Conservation (phyloP, 2,113 vertebrate species). For the Ptychochromis oligacanthus region DNA sequence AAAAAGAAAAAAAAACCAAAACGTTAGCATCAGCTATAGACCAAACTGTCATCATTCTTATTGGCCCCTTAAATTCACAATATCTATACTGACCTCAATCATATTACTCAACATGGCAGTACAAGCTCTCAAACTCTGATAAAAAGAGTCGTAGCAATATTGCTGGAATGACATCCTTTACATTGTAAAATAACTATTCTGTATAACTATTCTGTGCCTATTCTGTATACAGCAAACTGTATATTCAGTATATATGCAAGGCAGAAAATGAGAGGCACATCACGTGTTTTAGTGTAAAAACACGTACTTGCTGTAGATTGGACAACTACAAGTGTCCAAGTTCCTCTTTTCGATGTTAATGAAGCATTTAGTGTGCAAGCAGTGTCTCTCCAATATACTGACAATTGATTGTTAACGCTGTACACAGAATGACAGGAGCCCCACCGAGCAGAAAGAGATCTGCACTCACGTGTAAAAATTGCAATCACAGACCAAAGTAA, state of each 20-base stretch:
- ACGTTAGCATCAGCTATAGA: too few species aligned
- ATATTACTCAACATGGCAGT: too few species aligned
- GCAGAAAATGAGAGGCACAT: neutral
- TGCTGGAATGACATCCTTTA: neutral
- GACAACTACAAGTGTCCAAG: constrained; percentile 12
- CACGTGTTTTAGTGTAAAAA: neutral
- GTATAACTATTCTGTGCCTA: too few species aligned
- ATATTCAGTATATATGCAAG: neutral
- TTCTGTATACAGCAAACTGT: neutral
- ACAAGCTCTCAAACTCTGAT: too few species aligned
- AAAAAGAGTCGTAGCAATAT: neutral
- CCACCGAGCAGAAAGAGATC: constrained; percentile 15
- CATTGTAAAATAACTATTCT: neutral
- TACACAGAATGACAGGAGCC: neutral
- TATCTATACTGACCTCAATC: too few species aligned
- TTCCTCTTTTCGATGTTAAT: constrained; percentile 16
- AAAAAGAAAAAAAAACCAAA: too few species aligned
- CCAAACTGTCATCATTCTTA: too few species aligned
- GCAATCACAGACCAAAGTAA: constrained; percentile 28
- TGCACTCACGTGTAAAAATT: constrained; percentile 25
- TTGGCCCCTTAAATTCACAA: too few species aligned
- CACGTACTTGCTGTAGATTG: neutral
- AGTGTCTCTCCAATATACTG: neutral
- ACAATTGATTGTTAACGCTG: constrained; percentile 18
- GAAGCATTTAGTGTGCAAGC: constrained; percentile 17